Base-by-base conservation (phyloP, 2,113 vertebrate species). In the Toxotes chatareus region DNA sequence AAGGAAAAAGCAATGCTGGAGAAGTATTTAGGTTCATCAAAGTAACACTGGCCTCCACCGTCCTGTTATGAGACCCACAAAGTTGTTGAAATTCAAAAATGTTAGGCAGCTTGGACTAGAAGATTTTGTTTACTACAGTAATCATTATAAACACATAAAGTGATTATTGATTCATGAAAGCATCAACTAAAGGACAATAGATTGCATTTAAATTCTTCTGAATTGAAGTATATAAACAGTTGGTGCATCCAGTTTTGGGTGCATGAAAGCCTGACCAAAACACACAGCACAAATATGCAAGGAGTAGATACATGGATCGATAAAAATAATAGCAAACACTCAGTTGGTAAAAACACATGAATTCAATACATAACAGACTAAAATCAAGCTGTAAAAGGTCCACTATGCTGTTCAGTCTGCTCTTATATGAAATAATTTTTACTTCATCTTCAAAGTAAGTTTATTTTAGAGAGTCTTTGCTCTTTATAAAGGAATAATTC, bases 21-120 rank as follows among this genome's bases (percentile, higher is more conserved):
- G 10, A 44, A 79, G 61, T 4, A 0, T 0, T 4, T 0, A 0
- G 0, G 0, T 0, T 0, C 0, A 2, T 6, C 0, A 4, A 14
- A 0, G 56, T 57, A 0, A 65, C 90, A 86, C 0, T 0, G 0
- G 59, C 95, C 96, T 0, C 97, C 97, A 6, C 74, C 81, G 73
- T 98, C 97, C 97, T 97, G 86, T 32, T 59, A 85, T 1, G 7
- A 65, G 11, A 84, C 31, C 85, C 7, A 80, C 19, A 88, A 53
- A 3, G 23, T 13, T 21, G 1, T 40, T 47, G 19, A 65, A 57
- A 75, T 31, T 49, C 2, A 31, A 51, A 73, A 65, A 40, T 16
- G 12, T 63, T 23, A n/a, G 21, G 12, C 4, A 7, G 0, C 9
- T 51, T 32, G 34, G 23, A 2, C 1, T 1, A 21, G 27, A 47